phyloP scores from a whole-genome alignment of 2,113 vertebrate genomes.

The Cyphomyrus plagiostoma region DNA sequence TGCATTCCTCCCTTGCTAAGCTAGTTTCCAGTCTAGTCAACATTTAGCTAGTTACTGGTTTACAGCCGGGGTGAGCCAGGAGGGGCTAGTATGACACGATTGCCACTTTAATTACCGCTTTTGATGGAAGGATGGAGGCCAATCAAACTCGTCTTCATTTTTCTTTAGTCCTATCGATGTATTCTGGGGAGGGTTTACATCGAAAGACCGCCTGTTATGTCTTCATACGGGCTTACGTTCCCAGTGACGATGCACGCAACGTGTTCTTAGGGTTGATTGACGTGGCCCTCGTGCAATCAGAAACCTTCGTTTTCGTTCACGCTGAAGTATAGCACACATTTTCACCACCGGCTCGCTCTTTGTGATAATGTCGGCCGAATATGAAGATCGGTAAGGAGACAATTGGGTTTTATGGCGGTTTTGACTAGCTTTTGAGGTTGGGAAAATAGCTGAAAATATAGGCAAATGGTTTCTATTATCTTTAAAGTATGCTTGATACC shows the following conservation, averaged over 20 bases:
- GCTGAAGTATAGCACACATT: conserved; percentile 58
- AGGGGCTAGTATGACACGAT: not conserved
- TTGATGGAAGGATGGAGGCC: not conserved
- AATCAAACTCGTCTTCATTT: conserved; percentile 17
- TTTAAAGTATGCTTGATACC: not conserved
- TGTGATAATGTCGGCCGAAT: conserved; percentile 71
- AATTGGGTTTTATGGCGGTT: not conserved
- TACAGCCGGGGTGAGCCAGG: not conserved
- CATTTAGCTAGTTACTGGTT: not conserved
- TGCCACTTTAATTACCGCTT: not conserved
- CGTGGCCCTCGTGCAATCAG: conserved; percentile 46
- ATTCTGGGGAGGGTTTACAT: not conserved
- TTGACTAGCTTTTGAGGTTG: not conserved
- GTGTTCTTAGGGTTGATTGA: conserved; percentile 40
- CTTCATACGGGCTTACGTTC: not conserved
- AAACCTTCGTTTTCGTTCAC: conserved; percentile 20
- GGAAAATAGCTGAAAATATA: not conserved
- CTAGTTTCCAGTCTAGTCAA: not conserved
- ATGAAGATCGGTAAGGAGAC: conserved; percentile 63
- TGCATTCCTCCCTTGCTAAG: not conserved
- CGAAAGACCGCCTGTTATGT: not conserved
- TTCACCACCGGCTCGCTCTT: conserved; percentile 55
- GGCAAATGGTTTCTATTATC: not conserved
- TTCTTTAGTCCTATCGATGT: conserved; percentile 13
- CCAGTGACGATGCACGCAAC: not conserved